These are phyloP conservation scores for Hoplostethus mediterraneus DNA, from an alignment of 2,797 vertebrate species.

Conservation along the genomic window DNA sequence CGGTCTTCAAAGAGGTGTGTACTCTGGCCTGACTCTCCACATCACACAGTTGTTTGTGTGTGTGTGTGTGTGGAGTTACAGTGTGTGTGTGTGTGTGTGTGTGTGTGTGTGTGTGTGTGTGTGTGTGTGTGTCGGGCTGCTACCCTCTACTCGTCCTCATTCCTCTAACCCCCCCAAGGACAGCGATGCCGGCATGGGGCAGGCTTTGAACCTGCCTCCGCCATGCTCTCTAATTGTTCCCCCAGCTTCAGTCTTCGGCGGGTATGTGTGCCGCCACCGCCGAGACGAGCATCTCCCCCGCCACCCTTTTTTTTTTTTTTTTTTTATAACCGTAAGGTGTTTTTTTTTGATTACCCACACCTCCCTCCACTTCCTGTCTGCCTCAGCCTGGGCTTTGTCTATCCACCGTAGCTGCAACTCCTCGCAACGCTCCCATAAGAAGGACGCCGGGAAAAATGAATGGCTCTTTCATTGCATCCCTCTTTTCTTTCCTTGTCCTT, in stretches of 20 bases:
- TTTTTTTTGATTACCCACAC: slow-evolving; percentile 64
- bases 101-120: slow-evolving; percentile 34
- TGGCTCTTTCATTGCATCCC: not conserved
- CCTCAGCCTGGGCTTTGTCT: not conserved
- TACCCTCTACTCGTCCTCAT: slow-evolving; percentile 50
- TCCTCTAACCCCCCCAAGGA: slow-evolving; percentile 58
- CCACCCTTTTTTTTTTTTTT: slow-evolving; percentile 26
- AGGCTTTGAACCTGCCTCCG: slow-evolving; percentile 69
- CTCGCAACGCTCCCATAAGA: not conserved
- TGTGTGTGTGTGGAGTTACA: slow-evolving; percentile 39
- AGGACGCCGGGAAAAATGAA: not conserved
- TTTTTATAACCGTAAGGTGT: slow-evolving; percentile 60
- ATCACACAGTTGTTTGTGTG: slow-evolving; percentile 67
- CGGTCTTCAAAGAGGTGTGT: slow-evolving; percentile 66
- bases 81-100: slow-evolving; percentile 28
- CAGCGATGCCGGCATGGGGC: slow-evolving; percentile 51
- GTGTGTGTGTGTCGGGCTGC: not conserved
- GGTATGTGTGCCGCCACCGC: slow-evolving; percentile 41
- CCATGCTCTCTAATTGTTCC: slow-evolving; percentile 60
- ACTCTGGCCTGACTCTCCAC: slow-evolving; percentile 52
- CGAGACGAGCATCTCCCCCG: slow-evolving; percentile 34
- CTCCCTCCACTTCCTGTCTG: slow-evolving; percentile 19
- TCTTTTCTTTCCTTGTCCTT: not conserved
- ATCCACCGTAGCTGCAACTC: not conserved
- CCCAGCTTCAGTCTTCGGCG: slow-evolving; percentile 27